phyloP scores from a whole-genome alignment of 1,140 invertebrate genomes.

The Apis florea region DNA sequence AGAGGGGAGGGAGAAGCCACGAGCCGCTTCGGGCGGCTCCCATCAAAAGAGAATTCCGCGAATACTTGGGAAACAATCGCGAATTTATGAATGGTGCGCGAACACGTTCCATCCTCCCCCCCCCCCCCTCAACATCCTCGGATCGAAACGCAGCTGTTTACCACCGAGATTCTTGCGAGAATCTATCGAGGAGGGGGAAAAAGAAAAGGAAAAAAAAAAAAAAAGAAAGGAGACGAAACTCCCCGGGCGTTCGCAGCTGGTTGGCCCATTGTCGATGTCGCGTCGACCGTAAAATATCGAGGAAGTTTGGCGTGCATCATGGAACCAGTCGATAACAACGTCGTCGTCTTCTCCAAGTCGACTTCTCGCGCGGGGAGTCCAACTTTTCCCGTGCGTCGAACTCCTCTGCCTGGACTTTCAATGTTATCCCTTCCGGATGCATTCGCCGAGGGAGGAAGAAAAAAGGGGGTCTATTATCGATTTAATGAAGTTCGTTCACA shows the following conservation, averaged over 20 bases:
- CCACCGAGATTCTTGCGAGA: constrained; percentile 2
- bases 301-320: constrained; percentile 40
- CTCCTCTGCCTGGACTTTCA: constrained; percentile 10
- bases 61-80: constrained; percentile 34
- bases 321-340: constrained; percentile 42
- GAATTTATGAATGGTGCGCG: constrained; percentile 33
- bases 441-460: background rate
- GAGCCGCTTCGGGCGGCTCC: no score
- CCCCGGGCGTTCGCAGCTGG: constrained; percentile 2
- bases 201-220: no score
- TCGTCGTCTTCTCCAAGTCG: background rate
- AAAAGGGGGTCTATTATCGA: constrained; percentile 30
- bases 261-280: constrained; percentile 26
- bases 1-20: no score
- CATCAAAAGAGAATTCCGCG: constrained; percentile 26
- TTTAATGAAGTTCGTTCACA: constrained; percentile 17
- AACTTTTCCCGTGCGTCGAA: constrained; percentile 27
- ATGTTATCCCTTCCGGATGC: background rate
- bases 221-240: background rate
- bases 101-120: background rate
- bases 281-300: constrained; percentile 47
- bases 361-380: constrained; percentile 25
- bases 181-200: no score
- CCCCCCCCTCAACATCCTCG: no score
- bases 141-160: constrained; percentile 40